Base-by-base conservation (phyloP, 2,797 vertebrate genomes). In the Labroides dimidiatus region DNA sequence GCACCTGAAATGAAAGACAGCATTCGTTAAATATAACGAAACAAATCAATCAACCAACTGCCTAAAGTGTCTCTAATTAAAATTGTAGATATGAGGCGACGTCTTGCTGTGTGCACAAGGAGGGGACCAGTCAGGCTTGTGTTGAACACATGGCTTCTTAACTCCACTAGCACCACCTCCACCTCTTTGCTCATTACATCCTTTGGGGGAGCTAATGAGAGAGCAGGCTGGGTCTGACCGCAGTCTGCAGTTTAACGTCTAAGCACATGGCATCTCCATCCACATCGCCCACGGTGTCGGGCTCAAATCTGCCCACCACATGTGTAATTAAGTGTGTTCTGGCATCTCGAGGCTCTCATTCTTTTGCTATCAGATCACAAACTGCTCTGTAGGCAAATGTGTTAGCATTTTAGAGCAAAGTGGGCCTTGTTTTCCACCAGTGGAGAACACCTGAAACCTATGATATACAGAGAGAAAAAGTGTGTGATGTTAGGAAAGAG, bases 301-400 rank as follows among this genome's bases (percentile, higher is more conserved):
- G 61, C 87, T 80, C 67, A 84, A 92, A 93, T 92, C 90, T 93
- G 93, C 87, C 77, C 62, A 68, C 92, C 94, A 94, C 87, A 93
- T 94, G 93, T 89, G 87, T 86, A 89, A 93, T 93, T 90, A 93
- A 88, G 81, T 75, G 67, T 67, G 70, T 64, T 85, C 83, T 90
- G 88, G 83, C 80, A 82, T 78, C 62, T 60, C 45, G 80, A 78
- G 19, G 75, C 62, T 67, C 84, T 89, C 81, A 85, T 89, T 92
- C 87, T 76, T 83, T 84, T 75, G 78, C 87, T 80, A 87, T 88
- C 87, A 86, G 81, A 89, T 90, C 91, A 88, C 84, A 74, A 75
- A 52, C 50, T 37, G 66, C 75, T 84, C 77, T 66, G 83, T 33
- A 45, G 72, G 64, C 45, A 79, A 77, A 75, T 44, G 63, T 81